Percentiles rank a stretch among this genome's conserved stretches.
Evolutionary conservation across 2,797 vertebrate species (phyloP).

Genomic region (Acanthopagrus latus): DNA sequence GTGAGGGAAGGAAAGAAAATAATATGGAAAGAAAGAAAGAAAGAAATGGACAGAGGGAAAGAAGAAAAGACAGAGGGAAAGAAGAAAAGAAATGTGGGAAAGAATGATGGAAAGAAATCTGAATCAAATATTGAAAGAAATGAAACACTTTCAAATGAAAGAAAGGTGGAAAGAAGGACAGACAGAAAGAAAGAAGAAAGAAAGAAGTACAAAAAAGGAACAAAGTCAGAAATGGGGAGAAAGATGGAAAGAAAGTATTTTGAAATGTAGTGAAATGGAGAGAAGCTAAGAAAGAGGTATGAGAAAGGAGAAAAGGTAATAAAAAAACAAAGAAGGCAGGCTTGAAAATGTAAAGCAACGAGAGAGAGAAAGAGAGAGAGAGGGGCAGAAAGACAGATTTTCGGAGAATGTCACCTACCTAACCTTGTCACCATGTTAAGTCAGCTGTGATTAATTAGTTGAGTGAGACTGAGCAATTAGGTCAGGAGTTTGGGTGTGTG

Average conservation of each 20-base stretch:
- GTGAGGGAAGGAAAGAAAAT: neutral
- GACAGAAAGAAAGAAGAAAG: no score
- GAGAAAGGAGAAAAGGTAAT: neutral
- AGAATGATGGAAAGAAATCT: neutral
- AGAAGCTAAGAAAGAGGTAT: neutral
- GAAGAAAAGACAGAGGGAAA: no score
- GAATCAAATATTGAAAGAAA: neutral
- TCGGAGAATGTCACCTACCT: slow-evolving; percentile 90
- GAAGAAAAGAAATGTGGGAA: no score
- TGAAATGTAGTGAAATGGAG: neutral
- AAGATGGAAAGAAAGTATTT: no score
- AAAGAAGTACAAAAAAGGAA: neutral
- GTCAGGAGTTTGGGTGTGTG: slow-evolving; percentile 80
- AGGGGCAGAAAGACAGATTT: slow-evolving; percentile 79
- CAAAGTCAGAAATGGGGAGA: neutral
- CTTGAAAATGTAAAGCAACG: neutral
- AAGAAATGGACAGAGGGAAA: neutral
- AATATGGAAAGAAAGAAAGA: no score
- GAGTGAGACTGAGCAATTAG: slow-evolving; percentile 90
- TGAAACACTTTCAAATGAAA: neutral
- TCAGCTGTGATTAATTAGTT: slow-evolving; percentile 95
- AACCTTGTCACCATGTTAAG: slow-evolving; percentile 93
- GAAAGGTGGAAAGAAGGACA: neutral
- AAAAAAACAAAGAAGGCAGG: no score
- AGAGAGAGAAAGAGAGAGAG: slow-evolving; percentile 17